Evolutionary conservation across 2,888 invertebrate genomes (phyloP).

Genomic region (Ectropis crepuscularia): DNA sequence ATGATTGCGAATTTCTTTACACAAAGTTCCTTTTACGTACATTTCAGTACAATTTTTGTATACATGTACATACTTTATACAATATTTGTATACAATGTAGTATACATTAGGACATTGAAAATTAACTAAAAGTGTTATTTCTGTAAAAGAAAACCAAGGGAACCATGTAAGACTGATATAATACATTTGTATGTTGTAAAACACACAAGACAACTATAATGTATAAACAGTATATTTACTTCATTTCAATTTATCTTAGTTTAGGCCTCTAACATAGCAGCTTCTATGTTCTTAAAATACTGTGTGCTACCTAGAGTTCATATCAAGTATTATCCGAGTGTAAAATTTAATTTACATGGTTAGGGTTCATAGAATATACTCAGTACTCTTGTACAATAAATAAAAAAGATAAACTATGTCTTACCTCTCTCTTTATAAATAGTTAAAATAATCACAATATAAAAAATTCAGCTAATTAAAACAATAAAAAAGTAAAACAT

Average conservation of each 20-base stretch:
- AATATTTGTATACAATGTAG: no score
- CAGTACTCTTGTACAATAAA: constrained; percentile 34
- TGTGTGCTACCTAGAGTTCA: constrained; percentile 35
- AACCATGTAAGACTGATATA: no score
- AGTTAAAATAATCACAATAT: constrained; percentile 32
- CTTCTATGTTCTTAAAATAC: constrained; percentile 36
- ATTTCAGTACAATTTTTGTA: no score
- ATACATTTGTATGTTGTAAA: no score
- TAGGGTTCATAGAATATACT: constrained; percentile 11
- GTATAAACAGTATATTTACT: no score
- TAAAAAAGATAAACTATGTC: constrained; percentile 33
- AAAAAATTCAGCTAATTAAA: constrained; percentile 35
- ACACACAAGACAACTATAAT: no score
- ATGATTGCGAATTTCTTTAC: no score
- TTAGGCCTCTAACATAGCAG: constrained; percentile 28
- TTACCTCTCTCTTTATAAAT: constrained; percentile 32
- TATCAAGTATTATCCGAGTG: constrained; percentile 18
- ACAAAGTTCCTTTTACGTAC: no score
- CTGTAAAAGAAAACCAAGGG: no score
- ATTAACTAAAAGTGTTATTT: no score
- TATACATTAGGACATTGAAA: no score
- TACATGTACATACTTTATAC: no score
- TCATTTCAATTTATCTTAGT: constrained; percentile 15
- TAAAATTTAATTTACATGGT: constrained; percentile 24
- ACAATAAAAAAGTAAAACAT: constrained; percentile 22